phyloP scores from a whole-genome alignment of 1,140 invertebrate genomes.

The Caenorhabditis remanei region DNA sequence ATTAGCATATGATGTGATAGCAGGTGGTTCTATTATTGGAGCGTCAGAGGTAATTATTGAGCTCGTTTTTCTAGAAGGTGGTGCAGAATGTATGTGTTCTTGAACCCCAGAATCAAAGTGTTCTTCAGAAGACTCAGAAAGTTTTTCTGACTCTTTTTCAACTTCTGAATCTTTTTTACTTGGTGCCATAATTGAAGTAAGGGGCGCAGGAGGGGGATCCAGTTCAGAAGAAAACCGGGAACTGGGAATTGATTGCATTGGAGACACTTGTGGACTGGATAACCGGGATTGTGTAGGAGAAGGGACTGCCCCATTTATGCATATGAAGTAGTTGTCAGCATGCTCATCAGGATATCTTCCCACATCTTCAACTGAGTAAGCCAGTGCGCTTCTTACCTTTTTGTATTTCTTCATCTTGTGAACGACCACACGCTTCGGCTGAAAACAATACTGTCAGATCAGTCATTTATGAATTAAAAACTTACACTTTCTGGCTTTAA shows the following conservation, averaged over 20 bases:
- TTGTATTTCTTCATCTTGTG: constrained; percentile 5
- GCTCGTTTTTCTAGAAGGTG: background rate
- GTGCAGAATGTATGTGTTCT: background rate
- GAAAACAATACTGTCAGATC: background rate
- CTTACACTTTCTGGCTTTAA: background rate
- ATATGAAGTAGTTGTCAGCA: background rate
- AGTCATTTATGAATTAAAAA: background rate
- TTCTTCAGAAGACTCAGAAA: background rate
- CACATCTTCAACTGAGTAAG: background rate
- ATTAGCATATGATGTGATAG: constrained; percentile 32
- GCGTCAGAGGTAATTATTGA: background rate
- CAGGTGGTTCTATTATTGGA: constrained; percentile 8
- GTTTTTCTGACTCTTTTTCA: too few relatives aligned
- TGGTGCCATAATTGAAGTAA: too few relatives aligned
- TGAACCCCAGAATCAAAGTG: too few relatives aligned
- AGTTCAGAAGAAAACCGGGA: background rate
- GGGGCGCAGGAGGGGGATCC: too few relatives aligned
- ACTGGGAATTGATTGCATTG: background rate
- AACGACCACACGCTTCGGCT: background rate
- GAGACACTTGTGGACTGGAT: background rate
- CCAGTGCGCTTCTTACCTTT: background rate
- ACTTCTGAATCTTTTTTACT: too few relatives aligned
- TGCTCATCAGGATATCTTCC: background rate
- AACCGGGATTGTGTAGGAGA: background rate
- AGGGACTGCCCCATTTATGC: background rate